Conservation (phyloP, 2,888 invertebrate species). For the Sycophila texana region DNA sequence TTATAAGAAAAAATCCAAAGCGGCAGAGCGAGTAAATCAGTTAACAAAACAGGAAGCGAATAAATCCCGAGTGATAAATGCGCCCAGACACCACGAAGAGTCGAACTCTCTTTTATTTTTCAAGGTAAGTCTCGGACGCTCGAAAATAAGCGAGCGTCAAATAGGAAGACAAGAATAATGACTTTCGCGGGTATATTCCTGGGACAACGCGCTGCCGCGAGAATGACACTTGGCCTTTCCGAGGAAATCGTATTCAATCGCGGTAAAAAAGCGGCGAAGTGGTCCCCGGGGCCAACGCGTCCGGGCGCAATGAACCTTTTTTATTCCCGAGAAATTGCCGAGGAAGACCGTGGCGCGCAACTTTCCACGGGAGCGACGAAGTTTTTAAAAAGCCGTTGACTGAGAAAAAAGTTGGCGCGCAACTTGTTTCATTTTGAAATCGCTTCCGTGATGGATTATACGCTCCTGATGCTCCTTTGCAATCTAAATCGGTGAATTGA, state of each 20-base stretch:
- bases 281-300: neutral
- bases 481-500: constrained; percentile 34
- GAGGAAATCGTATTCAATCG: constrained; percentile 1
- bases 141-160: constrained; percentile 16
- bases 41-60: neutral
- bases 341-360: neutral
- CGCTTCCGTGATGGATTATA: constrained; percentile 32
- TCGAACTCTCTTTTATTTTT: constrained; percentile 13
- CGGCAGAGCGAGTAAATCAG: neutral
- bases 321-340: constrained; percentile 20
- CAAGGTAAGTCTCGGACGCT: neutral
- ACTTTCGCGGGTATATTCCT: neutral
- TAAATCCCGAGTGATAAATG: constrained; percentile 15
- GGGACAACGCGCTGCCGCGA: neutral
- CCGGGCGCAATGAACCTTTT: constrained; percentile 35
- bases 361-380: constrained; percentile 17
- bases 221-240: constrained; percentile 3
- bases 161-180: constrained; percentile 20
- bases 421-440: constrained; percentile 47
- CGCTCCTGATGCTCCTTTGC: neutral
- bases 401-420: constrained; percentile 16
- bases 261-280: neutral
- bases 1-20: neutral
- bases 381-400: constrained; percentile 18
- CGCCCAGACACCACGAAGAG: neutral